Percentiles rank a stretch among this genome's conserved stretches.
Evolutionary conservation across 2,888 invertebrate genomes (phyloP).

Genomic region (Lycia hirtaria): DNA sequence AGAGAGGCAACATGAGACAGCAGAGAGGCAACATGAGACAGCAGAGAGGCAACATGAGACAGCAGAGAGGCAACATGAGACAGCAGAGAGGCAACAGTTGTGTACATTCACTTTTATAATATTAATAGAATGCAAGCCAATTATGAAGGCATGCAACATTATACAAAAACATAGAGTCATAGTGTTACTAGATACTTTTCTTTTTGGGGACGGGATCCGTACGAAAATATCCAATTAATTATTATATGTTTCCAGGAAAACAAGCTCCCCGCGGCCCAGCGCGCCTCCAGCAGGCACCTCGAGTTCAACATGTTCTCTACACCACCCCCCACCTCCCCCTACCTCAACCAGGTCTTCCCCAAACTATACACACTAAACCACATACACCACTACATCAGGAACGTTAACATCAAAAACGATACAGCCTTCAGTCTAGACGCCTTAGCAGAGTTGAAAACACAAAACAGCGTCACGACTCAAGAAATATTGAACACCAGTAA

Average conservation of each 20-base stretch:
- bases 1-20: too few relatives aligned
- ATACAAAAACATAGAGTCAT: too few relatives aligned
- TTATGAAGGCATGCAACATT: too few relatives aligned
- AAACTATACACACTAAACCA: slow-evolving; percentile 52
- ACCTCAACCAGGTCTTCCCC: slow-evolving; percentile 51
- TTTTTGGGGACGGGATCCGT: too few relatives aligned
- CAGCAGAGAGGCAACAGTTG: too few relatives aligned
- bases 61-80: too few relatives aligned
- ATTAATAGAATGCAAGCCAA: too few relatives aligned
- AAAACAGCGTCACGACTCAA: slow-evolving; percentile 47
- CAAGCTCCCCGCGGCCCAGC: slow-evolving; percentile 48
- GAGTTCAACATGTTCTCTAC: slow-evolving; percentile 59
- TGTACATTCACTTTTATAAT: too few relatives aligned
- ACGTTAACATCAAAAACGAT: slow-evolving; percentile 40
- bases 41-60: too few relatives aligned
- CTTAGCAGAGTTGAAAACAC: slow-evolving; percentile 47
- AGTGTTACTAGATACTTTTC: too few relatives aligned
- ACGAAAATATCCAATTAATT: background rate
- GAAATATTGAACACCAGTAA: slow-evolving; percentile 59
- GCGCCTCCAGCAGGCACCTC: slow-evolving; percentile 57
- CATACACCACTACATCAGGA: slow-evolving; percentile 42
- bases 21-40: too few relatives aligned
- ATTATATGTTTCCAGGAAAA: slow-evolving; percentile 57
- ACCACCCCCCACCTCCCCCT: slow-evolving; percentile 57
- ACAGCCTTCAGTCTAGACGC: slow-evolving; percentile 49